Base-by-base conservation (phyloP, 2,888 invertebrate species). In the Troides aeacus region DNA sequence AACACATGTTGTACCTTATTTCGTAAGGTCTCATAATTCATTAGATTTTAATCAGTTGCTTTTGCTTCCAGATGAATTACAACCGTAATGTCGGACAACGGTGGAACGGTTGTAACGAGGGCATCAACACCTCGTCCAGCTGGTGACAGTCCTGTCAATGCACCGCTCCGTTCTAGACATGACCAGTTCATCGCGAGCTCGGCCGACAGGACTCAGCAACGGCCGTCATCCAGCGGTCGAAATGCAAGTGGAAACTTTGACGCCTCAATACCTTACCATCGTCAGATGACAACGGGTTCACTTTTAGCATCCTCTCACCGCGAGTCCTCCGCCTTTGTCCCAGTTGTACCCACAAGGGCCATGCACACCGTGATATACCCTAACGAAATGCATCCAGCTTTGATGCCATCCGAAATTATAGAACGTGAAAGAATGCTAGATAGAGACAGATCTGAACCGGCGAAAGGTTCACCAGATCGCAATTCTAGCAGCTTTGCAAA, bases 311-410 rank as follows among this genome's bases (percentile, higher is more conserved):
- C 88, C 84, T 93, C 95, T 65, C 96, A 96, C 83, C 93, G 96
- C 60, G 97, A 97, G 87, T 94, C 96, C 12, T 97, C 97, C 18
- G 97, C 97, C 1, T 97, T 97, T 85, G 97, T 97, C 66, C 97
- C 97, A 50, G 97, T 97, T 66, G 95, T 97, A 70, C 97, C 97
- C 17, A 95, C 96, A 60, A 93, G 97, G 78, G 94, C 94, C 70
- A 93, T 97, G 79, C 96, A 96, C 74, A 94, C 96, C 39, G 94
- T 95, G 24, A 93, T 96, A 46, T 96, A 96, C 78, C 94, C 95
- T 0, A 94, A 94, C 62, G 95, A 95, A 77, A 94, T 95, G 85
- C 95, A 95, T 78, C 95, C 96, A 53, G 93, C 94, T 18, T 79
- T 96, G 39, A 93, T 95, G 74, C 93, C 93, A 5, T 87, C 94